phyloP scores from a whole-genome alignment of 2,113 vertebrate genomes.

The Toxostoma redivivum region DNA sequence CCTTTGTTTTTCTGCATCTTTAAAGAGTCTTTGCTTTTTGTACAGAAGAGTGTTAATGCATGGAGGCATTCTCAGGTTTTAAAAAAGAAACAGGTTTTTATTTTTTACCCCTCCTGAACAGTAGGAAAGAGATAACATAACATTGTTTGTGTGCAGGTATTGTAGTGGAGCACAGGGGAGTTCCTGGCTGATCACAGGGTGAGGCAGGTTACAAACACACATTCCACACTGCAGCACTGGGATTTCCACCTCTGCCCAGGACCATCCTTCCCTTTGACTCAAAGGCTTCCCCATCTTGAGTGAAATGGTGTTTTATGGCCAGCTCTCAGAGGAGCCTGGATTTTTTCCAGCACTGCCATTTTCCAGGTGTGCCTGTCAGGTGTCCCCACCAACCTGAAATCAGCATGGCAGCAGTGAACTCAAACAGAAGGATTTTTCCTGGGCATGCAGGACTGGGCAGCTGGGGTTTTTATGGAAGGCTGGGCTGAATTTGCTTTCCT shows the following conservation, averaged over 20 bases:
- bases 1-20: not conserved
- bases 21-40: not conserved
- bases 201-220: not conserved
- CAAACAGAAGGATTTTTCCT: not conserved
- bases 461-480: not conserved
- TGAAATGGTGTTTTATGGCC: not conserved
- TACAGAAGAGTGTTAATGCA: not conserved
- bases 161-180: not conserved
- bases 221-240: not conserved
- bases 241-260: not conserved
- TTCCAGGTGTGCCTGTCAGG: not conserved
- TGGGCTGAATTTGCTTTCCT: not conserved
- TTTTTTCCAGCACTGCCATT: not conserved
- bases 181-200: not conserved
- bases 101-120: too few species aligned
- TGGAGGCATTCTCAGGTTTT: not conserved
- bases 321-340: not conserved
- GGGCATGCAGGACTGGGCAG: not conserved
- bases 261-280: not conserved
- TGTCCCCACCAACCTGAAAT: not conserved
- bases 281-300: not conserved
- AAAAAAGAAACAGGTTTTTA: not conserved
- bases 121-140: not conserved
- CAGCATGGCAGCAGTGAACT: not conserved
- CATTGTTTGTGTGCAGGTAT: not conserved